Base-by-base conservation (phyloP, 2,113 vertebrate genomes). In the Amphiprion percula region DNA sequence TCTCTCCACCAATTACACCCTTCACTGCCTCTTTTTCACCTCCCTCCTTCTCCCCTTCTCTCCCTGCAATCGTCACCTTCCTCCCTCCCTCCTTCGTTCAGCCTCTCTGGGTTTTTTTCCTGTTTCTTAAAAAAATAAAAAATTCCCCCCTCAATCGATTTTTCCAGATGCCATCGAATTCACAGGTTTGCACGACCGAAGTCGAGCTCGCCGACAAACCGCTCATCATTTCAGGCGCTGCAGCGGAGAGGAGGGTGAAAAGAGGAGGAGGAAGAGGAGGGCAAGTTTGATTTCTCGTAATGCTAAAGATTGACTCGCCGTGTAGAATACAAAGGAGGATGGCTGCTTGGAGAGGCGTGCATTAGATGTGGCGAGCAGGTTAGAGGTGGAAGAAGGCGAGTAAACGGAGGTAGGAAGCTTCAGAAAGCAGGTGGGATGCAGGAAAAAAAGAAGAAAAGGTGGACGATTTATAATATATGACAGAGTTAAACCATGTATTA, bases 1-100 rank as follows among this genome's bases (percentile, higher is more conserved):
- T 80, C 80, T 53, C 70, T 82, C 60, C 1, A 75, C 82, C 88
- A 90, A 87, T 91, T 88, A 88, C 87, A 87, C 77, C 81, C 83
- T 87, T 70, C 85, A 75, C 79, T 85, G 87, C 85, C 67, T 80
- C 74, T 72, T 71, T 56, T 66, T 62, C 69, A 67, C 68, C 50
- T 56, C 30, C 10, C 33, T 60, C 61, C 7, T 9, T n/a, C 28
- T 21, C 49, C 44, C 24, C 10, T 52, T 62, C n/a, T 0, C 16
- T 15, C 21, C 50, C 30, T n/a, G 39, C 62, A 60, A 9, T 61
- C 47, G 15, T 72, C 16, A 4, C 21, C 65, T 14, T 61, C 28
- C 39, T 15, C 24, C 23, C 17, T 62, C n/a, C 0, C 16, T 15
- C 21, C 17, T 15, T 4, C 41, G 3, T 15, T 12, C 11, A 14